Evolutionary conservation across 2,888 invertebrate species (phyloP), one percentile per base, ranked within the genome.

Genomic region (Bibio marci): DNA sequence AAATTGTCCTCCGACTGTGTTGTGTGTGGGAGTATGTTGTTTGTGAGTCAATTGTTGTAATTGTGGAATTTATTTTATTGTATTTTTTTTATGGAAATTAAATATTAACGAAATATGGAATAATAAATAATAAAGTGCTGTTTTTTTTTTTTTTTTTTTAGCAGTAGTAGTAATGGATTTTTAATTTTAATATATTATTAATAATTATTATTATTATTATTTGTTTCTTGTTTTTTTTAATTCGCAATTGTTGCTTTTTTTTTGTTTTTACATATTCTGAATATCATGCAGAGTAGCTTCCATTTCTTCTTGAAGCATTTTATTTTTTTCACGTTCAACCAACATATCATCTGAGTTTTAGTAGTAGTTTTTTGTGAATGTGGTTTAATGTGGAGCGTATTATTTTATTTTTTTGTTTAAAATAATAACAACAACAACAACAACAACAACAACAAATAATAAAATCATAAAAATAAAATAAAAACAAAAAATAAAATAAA

Each of bases 231-330:
- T n/a, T n/a, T n/a, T n/a, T n/a, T n/a, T n/a, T n/a, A n/a, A n/a
- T n/a, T n/a, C n/a, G n/a, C n/a, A n/a, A n/a, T n/a, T n/a, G n/a
- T n/a, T n/a, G n/a, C n/a, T n/a, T n/a, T n/a, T n/a, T n/a, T n/a
- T n/a, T n/a, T n/a, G n/a, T 63, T 31, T 71, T 79, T 86, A 94
- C 88, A 94, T 92, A 70, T 91, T 90, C 75, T 94, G 92, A 71
- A 95, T 88, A 73, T 95, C 95, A 76, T 90, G 88, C 73, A 95
- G 80, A 62, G 94, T 91, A 62, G 88, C 81, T 71, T 97, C 95
- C 87, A 97, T 91, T 69, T 97, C 97, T 67, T 90, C 88, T 68
- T 90, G 85, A 65, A 95, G 80, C 65, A 85, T 71, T 75, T 87
- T 90, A 76, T 86, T 90, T 76, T 90, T 88, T 72, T 83, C 85